These are phyloP conservation scores for Planiliza haematocheilus DNA, from an alignment of 2,113 vertebrate species.

Conservation along the genomic window DNA sequence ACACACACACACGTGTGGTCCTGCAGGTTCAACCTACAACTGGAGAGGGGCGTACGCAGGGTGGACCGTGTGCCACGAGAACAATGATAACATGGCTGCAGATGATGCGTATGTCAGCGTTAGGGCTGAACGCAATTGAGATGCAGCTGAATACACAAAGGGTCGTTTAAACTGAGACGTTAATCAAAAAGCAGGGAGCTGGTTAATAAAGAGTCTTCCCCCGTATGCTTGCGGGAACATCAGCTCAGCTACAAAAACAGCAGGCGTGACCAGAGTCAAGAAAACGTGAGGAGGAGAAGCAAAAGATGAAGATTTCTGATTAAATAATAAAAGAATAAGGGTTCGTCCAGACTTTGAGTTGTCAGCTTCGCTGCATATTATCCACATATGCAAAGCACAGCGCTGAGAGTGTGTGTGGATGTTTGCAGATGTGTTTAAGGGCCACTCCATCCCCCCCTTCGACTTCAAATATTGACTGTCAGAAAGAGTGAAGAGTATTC, in stretches of 20 bases:
- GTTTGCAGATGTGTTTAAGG: conserved; percentile 30
- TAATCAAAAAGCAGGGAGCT: conserved; percentile 27
- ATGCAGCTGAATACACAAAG: conserved; percentile 64
- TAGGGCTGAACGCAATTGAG: conserved; percentile 48
- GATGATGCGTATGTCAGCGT: conserved; percentile 51
- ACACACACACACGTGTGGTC: conserved; percentile 62
- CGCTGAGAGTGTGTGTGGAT: conserved; percentile 6
- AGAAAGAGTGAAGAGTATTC: conserved; percentile 49
- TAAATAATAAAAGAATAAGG: no score
- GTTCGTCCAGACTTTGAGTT: background rate
- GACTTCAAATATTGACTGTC: conserved; percentile 70
- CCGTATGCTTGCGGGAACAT: conserved; percentile 9
- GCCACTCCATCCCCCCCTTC: conserved; percentile 10
- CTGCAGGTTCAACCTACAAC: conserved; percentile 52
- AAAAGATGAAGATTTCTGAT: background rate
- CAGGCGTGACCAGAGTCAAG: background rate
- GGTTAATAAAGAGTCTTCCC: background rate
- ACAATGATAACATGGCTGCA: conserved; percentile 57
- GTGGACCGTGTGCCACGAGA: conserved; percentile 47
- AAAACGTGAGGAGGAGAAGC: background rate
- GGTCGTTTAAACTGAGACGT: conserved; percentile 36
- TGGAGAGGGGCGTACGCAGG: conserved; percentile 45
- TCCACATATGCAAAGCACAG: conserved; percentile 20
- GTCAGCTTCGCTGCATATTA: background rate
- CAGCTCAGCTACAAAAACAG: background rate